Evolutionary conservation across 2,888 invertebrate genomes (phyloP).

Genomic region (Oligia fasciuncula): DNA sequence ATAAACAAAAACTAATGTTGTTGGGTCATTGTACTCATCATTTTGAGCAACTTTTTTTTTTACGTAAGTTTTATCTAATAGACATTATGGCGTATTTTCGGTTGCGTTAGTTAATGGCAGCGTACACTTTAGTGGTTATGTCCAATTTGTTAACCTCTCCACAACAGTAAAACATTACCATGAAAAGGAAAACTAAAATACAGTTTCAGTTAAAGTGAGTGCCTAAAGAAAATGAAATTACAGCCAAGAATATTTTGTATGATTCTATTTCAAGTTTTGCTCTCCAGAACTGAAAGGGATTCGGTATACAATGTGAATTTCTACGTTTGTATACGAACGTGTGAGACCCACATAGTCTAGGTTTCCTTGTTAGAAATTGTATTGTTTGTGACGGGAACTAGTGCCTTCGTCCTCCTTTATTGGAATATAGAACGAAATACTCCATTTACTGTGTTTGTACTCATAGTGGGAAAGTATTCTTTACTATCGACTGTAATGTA

Average conservation of each 20-base stretch:
- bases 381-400: constrained; percentile 48
- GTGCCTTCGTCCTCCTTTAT: constrained; percentile 39
- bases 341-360: constrained; percentile 37
- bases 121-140: too few species aligned
- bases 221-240: constrained; percentile 18
- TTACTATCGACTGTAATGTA: background rate
- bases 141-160: background rate
- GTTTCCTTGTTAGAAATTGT: constrained; percentile 56
- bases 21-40: too few species aligned
- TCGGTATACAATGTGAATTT: constrained; percentile 31
- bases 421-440: constrained; percentile 47
- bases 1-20: too few species aligned
- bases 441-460: background rate
- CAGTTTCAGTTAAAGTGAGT: background rate
- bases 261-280: constrained; percentile 13
- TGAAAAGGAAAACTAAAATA: constrained; percentile 10
- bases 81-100: too few species aligned
- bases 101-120: too few species aligned
- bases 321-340: constrained; percentile 24
- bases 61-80: too few species aligned
- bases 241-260: constrained; percentile 20
- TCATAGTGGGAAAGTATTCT: constrained; percentile 1
- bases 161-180: background rate
- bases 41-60: too few species aligned
- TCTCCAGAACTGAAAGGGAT: constrained; percentile 11